These are phyloP conservation scores for Leptopilina drosophilae DNA, from an alignment of 2,888 invertebrate genomes.

Conservation along the genomic window DNA sequence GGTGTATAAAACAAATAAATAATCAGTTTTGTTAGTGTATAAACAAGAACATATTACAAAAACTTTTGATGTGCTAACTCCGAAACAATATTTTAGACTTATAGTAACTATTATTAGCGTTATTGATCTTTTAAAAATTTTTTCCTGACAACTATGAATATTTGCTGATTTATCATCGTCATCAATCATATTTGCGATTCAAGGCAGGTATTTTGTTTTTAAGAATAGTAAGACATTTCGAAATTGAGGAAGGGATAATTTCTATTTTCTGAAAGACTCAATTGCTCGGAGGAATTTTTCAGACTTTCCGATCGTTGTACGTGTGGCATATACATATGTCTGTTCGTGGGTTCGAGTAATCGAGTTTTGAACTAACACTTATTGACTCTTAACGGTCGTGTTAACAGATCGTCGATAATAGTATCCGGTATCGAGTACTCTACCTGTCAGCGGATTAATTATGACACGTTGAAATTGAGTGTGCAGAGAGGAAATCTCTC, in stretches of 20 bases:
- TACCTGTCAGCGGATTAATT: slow-evolving; percentile 36
- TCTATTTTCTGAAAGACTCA: slow-evolving; percentile 13
- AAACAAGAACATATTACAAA: no score
- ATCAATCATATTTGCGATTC: no score
- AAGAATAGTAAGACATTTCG: neutral
- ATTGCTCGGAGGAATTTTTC: neutral
- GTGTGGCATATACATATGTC: neutral
- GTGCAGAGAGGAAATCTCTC: slow-evolving; percentile 22
- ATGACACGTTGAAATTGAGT: slow-evolving; percentile 29
- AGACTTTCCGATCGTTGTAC: slow-evolving; percentile 8
- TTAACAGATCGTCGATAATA: slow-evolving; percentile 30
- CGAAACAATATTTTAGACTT: no score
- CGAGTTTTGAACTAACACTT: slow-evolving; percentile 24
- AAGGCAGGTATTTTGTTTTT: no score
- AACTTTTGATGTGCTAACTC: no score
- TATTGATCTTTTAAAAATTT: no score
- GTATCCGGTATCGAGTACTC: slow-evolving; percentile 24
- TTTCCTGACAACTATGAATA: neutral
- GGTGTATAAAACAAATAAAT: no score
- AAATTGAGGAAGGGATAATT: slow-evolving; percentile 13
- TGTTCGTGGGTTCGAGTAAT: slow-evolving; percentile 2
- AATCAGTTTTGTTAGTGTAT: no score
- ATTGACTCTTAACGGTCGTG: slow-evolving; percentile 34
- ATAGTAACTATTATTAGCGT: no score
- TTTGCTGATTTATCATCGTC: neutral